Base-by-base conservation (phyloP, 1,140 invertebrate genomes). In the Pseudomyrmex flavicornis region DNA sequence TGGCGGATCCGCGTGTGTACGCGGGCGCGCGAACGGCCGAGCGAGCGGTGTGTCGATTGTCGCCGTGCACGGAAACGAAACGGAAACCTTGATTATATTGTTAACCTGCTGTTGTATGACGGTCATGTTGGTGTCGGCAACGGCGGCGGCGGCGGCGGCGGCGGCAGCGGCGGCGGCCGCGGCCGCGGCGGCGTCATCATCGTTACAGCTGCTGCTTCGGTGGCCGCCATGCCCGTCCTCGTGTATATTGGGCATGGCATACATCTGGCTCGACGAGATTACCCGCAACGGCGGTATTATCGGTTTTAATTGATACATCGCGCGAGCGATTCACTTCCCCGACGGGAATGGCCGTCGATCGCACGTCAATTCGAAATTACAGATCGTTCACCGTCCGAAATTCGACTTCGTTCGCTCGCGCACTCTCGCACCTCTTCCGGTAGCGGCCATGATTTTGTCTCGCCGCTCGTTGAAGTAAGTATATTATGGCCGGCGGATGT, bases 21-120 rank as follows among this genome's bases (percentile, higher is more conserved):
- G 13, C 72, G 62, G 54, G 52, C 61, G 70, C 70, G 69, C 88
- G 63, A 35, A 35, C 35, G 35, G 35, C 35, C 85, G 46, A 61
- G 52, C 82, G 85, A 62, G 35, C 65, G 61, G 13, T 66, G 17
- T 5, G 17, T 66, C 48, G 48, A 66, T 50, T 46, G 9, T 54
- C 48, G 56, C 12, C 46, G 15, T 44, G 20, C 15, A 80, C 89
- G 85, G 93, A 91, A 94, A 93, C 93, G 93, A 80, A 10, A 95
- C 70, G 74, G 89, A 90, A 96, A 96, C 96, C 96, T 96, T 95
- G 92, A 96, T 95, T 95, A 96, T 95, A 93, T 95, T 95, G 93
- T 95, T 96, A 96, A 96, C 96, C 96, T 96, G 95, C 92, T 96
- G 35, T 94, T 93, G 93, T 94, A 90, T 17, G 44, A 95, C 94